Percentiles rank a stretch among this genome's conserved stretches.
phyloP scores from a whole-genome alignment of 2,888 invertebrate genomes.

The Hydroisotoma schaefferi region DNA sequence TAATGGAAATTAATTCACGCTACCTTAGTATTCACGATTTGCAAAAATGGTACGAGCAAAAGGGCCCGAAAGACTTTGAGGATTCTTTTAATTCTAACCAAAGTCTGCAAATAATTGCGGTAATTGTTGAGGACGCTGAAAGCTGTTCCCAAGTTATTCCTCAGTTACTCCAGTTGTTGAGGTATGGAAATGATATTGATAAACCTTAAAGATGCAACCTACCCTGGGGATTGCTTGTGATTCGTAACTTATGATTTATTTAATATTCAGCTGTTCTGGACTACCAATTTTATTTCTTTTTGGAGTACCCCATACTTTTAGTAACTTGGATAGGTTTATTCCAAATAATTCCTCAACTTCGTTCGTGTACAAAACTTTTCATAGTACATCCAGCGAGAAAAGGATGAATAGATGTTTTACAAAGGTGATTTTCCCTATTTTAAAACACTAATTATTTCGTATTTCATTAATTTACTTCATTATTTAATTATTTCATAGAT shows the following conservation, averaged over 20 bases:
- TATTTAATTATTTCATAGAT: too few species aligned
- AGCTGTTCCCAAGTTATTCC: constrained; percentile 33
- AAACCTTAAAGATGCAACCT: neutral
- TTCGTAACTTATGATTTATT: too few species aligned
- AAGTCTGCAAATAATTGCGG: constrained; percentile 19
- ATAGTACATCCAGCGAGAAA: constrained; percentile 20
- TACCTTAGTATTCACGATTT: constrained; percentile 20
- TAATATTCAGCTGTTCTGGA: constrained; percentile 23
- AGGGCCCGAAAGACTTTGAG: neutral
- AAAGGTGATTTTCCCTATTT: constrained; percentile 15
- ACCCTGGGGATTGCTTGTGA: too few species aligned
- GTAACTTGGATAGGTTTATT: constrained; percentile 23
- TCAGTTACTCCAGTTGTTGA: constrained; percentile 32
- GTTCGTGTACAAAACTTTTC: constrained; percentile 33
- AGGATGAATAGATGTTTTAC: constrained; percentile 32
- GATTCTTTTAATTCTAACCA: neutral
- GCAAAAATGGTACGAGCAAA: constrained; percentile 14
- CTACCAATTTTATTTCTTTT: constrained; percentile 36
- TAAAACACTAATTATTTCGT: neutral
- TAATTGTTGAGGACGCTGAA: constrained; percentile 43
- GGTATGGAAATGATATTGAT: constrained; percentile 26
- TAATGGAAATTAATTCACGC: neutral
- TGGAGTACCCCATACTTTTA: constrained; percentile 29
- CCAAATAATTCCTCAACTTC: constrained; percentile 31
- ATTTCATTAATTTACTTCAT: neutral